Evolutionary conservation across 2,797 vertebrate species (phyloP).

Genomic region (Chaunax sp.): DNA sequence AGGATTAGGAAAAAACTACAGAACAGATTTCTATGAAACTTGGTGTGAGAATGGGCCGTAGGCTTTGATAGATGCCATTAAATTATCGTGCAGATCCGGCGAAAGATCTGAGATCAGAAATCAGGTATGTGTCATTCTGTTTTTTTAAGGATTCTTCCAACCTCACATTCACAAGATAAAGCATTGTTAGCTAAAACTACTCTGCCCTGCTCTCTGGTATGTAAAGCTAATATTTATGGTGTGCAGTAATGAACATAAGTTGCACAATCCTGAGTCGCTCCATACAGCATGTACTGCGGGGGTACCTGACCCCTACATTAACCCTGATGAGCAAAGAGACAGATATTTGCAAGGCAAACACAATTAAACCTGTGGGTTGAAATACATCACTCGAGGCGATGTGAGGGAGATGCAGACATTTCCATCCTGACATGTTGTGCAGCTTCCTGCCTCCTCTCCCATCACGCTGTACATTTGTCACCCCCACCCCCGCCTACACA

Average conservation of each 20-base stretch:
- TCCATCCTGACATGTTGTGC: conserved; percentile 71
- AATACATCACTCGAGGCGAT: conserved; percentile 61
- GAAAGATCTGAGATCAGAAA: no score
- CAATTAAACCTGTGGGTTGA: conserved; percentile 80
- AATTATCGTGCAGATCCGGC: no score
- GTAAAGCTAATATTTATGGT: neutral
- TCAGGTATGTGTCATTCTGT: no score
- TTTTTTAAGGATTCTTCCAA: neutral
- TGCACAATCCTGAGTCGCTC: conserved; percentile 47
- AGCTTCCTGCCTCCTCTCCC: conserved; percentile 71
- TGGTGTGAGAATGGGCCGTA: no score
- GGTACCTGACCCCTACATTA: conserved; percentile 70
- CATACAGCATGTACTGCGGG: conserved; percentile 47
- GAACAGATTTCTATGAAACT: no score
- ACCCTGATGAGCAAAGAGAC: conserved; percentile 51
- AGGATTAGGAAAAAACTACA: no score
- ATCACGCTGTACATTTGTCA: conserved; percentile 75
- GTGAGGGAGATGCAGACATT: conserved; percentile 68
- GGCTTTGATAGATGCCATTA: no score
- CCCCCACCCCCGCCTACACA: conserved; percentile 58
- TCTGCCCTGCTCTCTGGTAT: neutral
- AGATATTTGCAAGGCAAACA: conserved; percentile 69
- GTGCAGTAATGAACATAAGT: conserved; percentile 26
- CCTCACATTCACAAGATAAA: neutral
- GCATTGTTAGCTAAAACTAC: neutral